A percentile compares a stretch with the other conserved stretches of the same genome.
phyloP scores from a whole-genome alignment of 1,140 invertebrate species.

The Cylas formicarius region DNA sequence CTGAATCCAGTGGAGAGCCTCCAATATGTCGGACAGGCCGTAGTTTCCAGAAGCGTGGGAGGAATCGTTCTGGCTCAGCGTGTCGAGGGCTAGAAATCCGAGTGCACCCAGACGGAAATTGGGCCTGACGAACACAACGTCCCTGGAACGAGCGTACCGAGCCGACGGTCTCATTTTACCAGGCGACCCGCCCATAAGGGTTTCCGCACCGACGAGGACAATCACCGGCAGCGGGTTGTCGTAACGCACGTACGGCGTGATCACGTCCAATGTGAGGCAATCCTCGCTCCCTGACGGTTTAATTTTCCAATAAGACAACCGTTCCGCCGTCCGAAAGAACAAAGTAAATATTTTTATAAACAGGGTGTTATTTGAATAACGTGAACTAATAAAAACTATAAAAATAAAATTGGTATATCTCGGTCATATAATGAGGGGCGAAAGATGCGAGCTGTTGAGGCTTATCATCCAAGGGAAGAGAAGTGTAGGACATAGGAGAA shows the following conservation, averaged over 20 bases:
- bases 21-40: slow-evolving; percentile 71
- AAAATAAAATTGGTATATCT: too few species aligned
- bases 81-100: slow-evolving; percentile 67
- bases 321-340: too few species aligned
- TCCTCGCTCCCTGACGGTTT: slow-evolving; percentile 57
- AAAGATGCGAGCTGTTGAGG: too few species aligned
- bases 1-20: slow-evolving; percentile 72
- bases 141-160: slow-evolving; percentile 52
- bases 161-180: slow-evolving; percentile 43
- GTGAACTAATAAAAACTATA: too few species aligned
- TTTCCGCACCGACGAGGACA: slow-evolving; percentile 71
- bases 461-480: too few species aligned
- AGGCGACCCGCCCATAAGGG: slow-evolving; percentile 64
- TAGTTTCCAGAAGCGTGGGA: slow-evolving; percentile 79
- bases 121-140: slow-evolving; percentile 75
- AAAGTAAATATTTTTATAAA: too few species aligned
- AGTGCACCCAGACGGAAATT: slow-evolving; percentile 72
- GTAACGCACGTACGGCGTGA: slow-evolving; percentile 65
- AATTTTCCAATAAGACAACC: too few species aligned
- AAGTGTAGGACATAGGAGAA: too few species aligned
- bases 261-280: slow-evolving; percentile 72
- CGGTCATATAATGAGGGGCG: too few species aligned
- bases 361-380: too few species aligned
- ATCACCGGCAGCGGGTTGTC: slow-evolving; percentile 70
- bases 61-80: slow-evolving; percentile 59